phyloP scores from a whole-genome alignment of 2,797 vertebrate genomes.

The Myripristis murdjan region DNA sequence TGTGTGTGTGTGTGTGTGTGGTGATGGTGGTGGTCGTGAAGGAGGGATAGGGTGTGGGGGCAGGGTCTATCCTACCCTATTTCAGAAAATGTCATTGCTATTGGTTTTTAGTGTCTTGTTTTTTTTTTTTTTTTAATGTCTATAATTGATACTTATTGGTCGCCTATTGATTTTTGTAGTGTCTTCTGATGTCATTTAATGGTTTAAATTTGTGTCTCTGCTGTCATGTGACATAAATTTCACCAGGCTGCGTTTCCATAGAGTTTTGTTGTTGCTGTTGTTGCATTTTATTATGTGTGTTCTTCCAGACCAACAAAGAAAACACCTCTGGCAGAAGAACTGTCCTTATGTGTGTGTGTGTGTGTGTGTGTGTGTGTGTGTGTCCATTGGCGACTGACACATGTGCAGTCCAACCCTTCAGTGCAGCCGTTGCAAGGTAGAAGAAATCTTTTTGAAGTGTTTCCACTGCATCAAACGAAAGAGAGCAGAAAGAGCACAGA shows the following conservation, averaged over 20 bases:
- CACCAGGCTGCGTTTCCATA: not conserved
- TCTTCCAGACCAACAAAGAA: too few relatives aligned
- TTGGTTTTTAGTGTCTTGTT: too few relatives aligned
- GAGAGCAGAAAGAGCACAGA: too few relatives aligned
- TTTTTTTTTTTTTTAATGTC: not conserved
- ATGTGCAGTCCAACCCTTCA: too few relatives aligned
- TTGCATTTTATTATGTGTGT: too few relatives aligned
- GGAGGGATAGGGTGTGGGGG: constrained; percentile 11
- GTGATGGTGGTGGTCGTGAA: constrained; percentile 10
- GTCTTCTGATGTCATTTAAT: not conserved
- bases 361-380: too few relatives aligned
- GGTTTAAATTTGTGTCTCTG: not conserved
- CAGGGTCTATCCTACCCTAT: too few relatives aligned
- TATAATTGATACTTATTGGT: too few relatives aligned
- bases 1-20: constrained; percentile 6
- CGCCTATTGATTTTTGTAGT: constrained; percentile 1
- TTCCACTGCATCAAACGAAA: constrained; percentile 76
- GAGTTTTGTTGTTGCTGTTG: too few relatives aligned
- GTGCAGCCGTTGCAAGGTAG: constrained; percentile 43
- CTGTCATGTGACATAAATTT: not conserved
- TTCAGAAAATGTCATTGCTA: too few relatives aligned
- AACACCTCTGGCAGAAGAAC: too few relatives aligned
- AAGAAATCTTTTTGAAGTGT: constrained; percentile 54
- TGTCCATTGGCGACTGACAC: too few relatives aligned
- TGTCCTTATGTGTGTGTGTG: not conserved